Conservation (phyloP, 2,888 invertebrate species). For the Actias luna region DNA sequence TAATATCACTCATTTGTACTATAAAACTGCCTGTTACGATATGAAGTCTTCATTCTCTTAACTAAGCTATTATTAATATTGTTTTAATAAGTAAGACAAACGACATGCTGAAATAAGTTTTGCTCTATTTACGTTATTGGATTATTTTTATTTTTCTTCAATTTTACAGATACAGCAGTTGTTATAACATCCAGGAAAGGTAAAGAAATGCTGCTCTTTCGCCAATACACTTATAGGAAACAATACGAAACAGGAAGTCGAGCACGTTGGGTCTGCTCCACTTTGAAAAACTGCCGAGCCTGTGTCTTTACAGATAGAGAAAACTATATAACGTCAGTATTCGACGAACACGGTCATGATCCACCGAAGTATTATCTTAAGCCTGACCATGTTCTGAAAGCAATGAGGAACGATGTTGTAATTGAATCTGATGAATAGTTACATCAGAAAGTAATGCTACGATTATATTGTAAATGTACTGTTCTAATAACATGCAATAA, state of each 20-base stretch:
- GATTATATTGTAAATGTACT: too few species aligned
- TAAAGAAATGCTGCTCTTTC: slow-evolving; percentile 67
- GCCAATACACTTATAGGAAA: slow-evolving; percentile 65
- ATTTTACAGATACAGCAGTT: slow-evolving; percentile 52
- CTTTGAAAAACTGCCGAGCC: slow-evolving; percentile 64
- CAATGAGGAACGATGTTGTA: slow-evolving; percentile 54
- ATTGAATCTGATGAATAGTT: slow-evolving; percentile 41
- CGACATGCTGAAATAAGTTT: not conserved
- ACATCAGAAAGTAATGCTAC: not conserved
- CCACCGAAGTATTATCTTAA: slow-evolving; percentile 72
- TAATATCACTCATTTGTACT: not conserved
- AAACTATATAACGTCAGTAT: slow-evolving; percentile 55
- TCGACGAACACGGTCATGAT: slow-evolving; percentile 60
- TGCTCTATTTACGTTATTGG: not conserved
- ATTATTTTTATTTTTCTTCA: not conserved
- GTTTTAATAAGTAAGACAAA: too few species aligned
- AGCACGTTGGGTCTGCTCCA: slow-evolving; percentile 70
- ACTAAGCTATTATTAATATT: too few species aligned
- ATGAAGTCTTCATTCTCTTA: not conserved
- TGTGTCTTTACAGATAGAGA: slow-evolving; percentile 59
- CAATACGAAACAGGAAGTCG: slow-evolving; percentile 53
- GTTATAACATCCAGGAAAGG: slow-evolving; percentile 72
- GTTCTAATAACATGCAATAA: too few species aligned
- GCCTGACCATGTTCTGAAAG: slow-evolving; percentile 57
- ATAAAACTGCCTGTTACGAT: not conserved